Percentiles rank a stretch among this genome's conserved stretches.
phyloP scores from a whole-genome alignment of 2,888 invertebrate genomes.

The Protonemura montana region DNA sequence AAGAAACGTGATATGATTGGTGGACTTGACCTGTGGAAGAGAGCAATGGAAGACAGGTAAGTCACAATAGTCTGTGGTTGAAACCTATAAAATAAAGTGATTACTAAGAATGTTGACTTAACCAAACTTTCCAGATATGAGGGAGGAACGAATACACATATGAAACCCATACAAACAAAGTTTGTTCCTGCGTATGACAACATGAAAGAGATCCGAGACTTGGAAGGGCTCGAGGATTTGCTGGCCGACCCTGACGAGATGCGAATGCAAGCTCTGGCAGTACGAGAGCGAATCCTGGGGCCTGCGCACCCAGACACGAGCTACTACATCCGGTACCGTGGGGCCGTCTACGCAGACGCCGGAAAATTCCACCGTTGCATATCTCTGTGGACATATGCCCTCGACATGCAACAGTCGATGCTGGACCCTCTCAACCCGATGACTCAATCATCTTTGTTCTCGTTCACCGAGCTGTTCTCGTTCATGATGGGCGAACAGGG shows the following conservation, averaged over 20 bases:
- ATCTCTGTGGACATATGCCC: slow-evolving; percentile 66
- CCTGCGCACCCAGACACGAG: slow-evolving; percentile 97
- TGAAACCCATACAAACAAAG: slow-evolving; percentile 74
- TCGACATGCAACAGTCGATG: slow-evolving; percentile 77
- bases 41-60: slow-evolving; percentile 88
- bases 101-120: neutral
- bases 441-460: slow-evolving; percentile 92
- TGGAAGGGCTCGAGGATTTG: slow-evolving; percentile 82
- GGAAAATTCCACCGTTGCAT: slow-evolving; percentile 81
- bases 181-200: slow-evolving; percentile 89
- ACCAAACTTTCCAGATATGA: slow-evolving; percentile 62
- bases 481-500: slow-evolving; percentile 93
- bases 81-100: neutral
- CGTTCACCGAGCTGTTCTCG: slow-evolving; percentile 93
- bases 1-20: slow-evolving; percentile 93
- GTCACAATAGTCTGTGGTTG: slow-evolving; percentile 30
- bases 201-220: slow-evolving; percentile 80
- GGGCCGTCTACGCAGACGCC: slow-evolving; percentile 93
- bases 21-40: slow-evolving; percentile 87
- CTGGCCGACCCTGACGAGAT: slow-evolving; percentile 94
- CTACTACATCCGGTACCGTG: slow-evolving; percentile 93
- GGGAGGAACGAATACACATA: slow-evolving; percentile 61
- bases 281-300: slow-evolving; percentile 89
- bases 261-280: slow-evolving; percentile 89
- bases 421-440: slow-evolving; percentile 91